Conservation (phyloP, 2,797 vertebrate species). For the Amblyraja radiata region DNA sequence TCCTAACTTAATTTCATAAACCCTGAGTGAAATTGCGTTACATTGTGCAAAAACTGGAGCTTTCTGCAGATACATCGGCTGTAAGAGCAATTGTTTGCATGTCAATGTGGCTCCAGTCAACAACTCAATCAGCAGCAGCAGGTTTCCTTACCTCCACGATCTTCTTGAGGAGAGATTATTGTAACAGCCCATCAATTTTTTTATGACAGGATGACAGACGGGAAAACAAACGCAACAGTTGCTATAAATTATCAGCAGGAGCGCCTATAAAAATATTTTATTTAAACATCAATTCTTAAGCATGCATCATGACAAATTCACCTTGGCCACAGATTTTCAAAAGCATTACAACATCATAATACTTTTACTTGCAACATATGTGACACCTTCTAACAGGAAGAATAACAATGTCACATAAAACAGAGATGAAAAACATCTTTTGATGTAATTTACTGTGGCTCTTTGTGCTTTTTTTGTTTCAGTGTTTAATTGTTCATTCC, state of each 20-base stretch:
- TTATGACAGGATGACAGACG: conserved; percentile 3
- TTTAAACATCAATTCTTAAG: not conserved
- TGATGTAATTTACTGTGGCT: not conserved
- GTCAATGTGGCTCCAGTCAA: not conserved
- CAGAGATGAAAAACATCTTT: not conserved
- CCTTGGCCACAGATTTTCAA: not conserved
- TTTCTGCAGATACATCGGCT: no score
- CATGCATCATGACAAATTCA: not conserved
- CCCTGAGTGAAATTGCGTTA: not conserved
- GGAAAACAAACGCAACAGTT: not conserved
- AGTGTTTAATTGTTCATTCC: not conserved
- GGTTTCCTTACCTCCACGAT: not conserved
- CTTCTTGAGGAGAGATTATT: conserved; percentile 27
- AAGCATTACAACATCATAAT: not conserved
- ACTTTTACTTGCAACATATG: not conserved
- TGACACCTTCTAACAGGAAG: not conserved
- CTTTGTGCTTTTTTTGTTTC: not conserved
- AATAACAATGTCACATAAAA: not conserved
- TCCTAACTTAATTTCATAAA: not conserved
- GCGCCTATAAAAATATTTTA: conserved; percentile 5
- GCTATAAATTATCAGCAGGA: not conserved
- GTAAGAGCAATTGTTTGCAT: not conserved
- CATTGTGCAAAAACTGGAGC: not conserved
- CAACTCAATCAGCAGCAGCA: not conserved
- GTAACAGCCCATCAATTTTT: conserved; percentile 26